Evolutionary conservation across 2,888 invertebrate genomes (phyloP), one percentile per base, ranked within the genome.

Genomic region (Mesorhabditis spiculigera): DNA sequence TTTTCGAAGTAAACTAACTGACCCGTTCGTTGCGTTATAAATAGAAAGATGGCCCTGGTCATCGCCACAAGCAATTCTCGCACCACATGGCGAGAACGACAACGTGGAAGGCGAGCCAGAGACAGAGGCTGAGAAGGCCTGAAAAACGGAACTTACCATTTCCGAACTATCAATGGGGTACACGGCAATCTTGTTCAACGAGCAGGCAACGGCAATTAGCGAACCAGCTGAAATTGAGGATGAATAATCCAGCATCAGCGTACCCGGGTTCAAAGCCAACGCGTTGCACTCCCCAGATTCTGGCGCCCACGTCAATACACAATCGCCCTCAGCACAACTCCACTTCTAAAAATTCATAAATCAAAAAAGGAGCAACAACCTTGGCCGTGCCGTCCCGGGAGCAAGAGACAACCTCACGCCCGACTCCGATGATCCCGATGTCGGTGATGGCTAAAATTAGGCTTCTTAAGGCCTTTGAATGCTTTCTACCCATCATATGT

Each of bases 401-500:
- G 63, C 90, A 90, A 68, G 91, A 90, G 67, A 92, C 87, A 63
- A 92, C 87, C 87, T 92, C 91, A 75, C 90, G 88, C 67, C 92
- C 92, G 75, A 89, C 89, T 45, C 91, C 91, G 68, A 92, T 87
- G 72, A 91, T 89, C 67, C 87, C 88, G 45, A 90, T 83, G 86
- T 91, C 91, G 63, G 88, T 87, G 5, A 92, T 86, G 43, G 90
- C 89, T 89, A 68, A 28, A 28, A 28, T 28, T 28, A 28, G 3
- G 28, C 28, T 28, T 28, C 3, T 28, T 28, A 28, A 3, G 28
- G 28, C 28, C 3, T 28, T 3, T 50, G 2, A 50, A 50, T 50
- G 8, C n/a, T 13, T 13, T 13, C n/a, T 76, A 87, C 88, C 88
- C 79, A 89, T 90, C 63, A 86, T 89, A 82, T 92, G 92, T 0